Evolutionary conservation across 92 coral and sea anemone species (phyloP), one percentile per base, ranked within the genome.

Genomic region (Porites divaricata): DNA sequence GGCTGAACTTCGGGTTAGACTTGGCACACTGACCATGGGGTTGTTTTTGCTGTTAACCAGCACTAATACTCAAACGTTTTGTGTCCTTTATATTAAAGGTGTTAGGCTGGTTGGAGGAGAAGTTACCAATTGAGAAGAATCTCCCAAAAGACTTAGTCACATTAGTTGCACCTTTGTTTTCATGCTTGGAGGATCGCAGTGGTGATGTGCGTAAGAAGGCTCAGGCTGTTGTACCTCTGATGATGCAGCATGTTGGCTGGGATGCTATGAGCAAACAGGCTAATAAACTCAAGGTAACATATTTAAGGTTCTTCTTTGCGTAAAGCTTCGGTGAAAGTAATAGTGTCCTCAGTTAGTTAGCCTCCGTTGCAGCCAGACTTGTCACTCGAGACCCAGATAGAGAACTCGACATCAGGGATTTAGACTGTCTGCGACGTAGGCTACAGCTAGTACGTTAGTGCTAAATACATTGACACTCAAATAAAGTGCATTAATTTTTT

Each of bases 201-300:
- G 99, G 93, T 1, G 99, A 96, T 74, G 99, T 96, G 41, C 88
- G 99, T 8, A 96, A 96, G 85, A 96, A 96, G 81, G 97, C 98
- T 19, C 99, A 96, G 71, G 93, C 88, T 80, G 98, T 93, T 15
- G 95, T 96, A 54, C 98, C 99, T 11, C 79, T 89, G 13, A 89
- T 96, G 77, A 90, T 95, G 95, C 93, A 94, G 52, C 97, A 90
- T 66, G 91, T 96, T 15, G 99, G 99, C 28, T 96, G 95, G 96
- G 97, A 96, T 74, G 80, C 85, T 4, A 96, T 96, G 99, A 67
- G 84, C 54, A 96, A 96, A 89, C 98, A 96, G 74, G 94, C 96
- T 74, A 91, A 90, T 83, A 96, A 96, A 77, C 92, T 96, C 10
- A 96, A 96, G 99, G 99, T 96, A 35, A 35, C 45, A 35, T 35